Conservation (phyloP, 2,113 vertebrate genomes). For the Cervus canadensis region DNA sequence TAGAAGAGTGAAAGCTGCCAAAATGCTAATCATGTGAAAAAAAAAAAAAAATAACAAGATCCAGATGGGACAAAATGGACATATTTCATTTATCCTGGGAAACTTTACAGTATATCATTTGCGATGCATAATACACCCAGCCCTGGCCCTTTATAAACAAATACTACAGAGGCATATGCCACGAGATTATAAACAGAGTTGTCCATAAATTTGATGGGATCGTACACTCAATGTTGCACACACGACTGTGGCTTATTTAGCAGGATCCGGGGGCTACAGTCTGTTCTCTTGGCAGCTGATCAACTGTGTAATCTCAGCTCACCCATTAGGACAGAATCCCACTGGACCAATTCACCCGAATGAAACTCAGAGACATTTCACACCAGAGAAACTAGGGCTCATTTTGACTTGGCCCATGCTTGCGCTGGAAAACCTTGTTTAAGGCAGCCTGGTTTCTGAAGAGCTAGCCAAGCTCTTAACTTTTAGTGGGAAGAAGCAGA, state of each 20-base stretch:
- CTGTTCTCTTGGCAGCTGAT: neutral
- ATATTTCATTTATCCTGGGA: slow-evolving; percentile 67
- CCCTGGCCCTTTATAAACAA: slow-evolving; percentile 49
- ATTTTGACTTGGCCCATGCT: neutral
- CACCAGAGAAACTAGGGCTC: neutral
- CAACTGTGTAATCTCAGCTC: slow-evolving; percentile 5
- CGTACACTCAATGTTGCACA: fast-evolving
- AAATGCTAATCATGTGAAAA: slow-evolving; percentile 57
- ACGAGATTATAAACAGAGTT: slow-evolving; percentile 38
- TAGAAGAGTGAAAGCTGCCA: slow-evolving; percentile 59
- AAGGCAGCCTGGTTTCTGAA: neutral
- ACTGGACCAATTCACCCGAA: neutral
- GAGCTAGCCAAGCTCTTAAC: neutral
- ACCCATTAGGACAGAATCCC: neutral
- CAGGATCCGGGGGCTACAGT: neutral
- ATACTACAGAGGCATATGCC: slow-evolving; percentile 55
- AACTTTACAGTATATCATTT: slow-evolving; percentile 49
- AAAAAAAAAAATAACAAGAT: slow-evolving; percentile 44
- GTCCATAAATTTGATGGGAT: slow-evolving; percentile 29
- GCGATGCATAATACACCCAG: slow-evolving; percentile 14
- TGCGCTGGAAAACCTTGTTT: neutral
- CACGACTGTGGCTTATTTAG: neutral
- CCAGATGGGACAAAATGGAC: slow-evolving; percentile 69
- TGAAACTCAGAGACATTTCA: neutral
- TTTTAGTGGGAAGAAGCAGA: neutral